Conservation (phyloP, 1,140 invertebrate species). For the Drosophila cardini region DNA sequence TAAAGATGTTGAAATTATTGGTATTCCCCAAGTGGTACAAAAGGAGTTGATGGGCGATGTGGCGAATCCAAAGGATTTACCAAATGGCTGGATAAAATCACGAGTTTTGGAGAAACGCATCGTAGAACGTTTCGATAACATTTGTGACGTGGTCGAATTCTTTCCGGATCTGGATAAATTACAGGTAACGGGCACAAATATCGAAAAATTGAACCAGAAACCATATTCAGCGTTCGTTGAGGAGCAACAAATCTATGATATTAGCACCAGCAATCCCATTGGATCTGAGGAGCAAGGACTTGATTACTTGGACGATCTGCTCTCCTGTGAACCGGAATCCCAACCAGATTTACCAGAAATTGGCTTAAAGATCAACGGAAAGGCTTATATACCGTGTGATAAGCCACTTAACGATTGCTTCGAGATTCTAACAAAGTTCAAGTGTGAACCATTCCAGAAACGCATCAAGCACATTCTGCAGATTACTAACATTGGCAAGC, state of each 20-base stretch:
- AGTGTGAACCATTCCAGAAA: conserved; percentile 55
- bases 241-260: conserved; percentile 19
- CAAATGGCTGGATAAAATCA: conserved; percentile 57
- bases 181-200: conserved; percentile 52
- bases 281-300: conserved; percentile 29
- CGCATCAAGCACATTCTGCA: conserved; percentile 45
- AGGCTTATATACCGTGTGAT: conserved; percentile 35
- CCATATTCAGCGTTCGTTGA: conserved; percentile 10
- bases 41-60: conserved; percentile 57
- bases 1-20: conserved; percentile 62
- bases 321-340: background rate
- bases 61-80: conserved; percentile 12
- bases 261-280: conserved; percentile 30
- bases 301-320: background rate
- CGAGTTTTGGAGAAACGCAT: conserved; percentile 56
- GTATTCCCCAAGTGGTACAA: conserved; percentile 52
- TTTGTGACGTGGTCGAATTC: conserved; percentile 67
- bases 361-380: conserved; percentile 50
- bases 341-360: conserved; percentile 22
- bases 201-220: background rate
- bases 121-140: conserved; percentile 40
- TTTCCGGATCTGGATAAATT: conserved; percentile 63
- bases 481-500: conserved; percentile 65
- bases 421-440: conserved; percentile 49
- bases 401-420: conserved; percentile 34